Evolutionary conservation across 2,113 vertebrate genomes (phyloP).

Genomic region (Oryctolagus cuniculus): DNA sequence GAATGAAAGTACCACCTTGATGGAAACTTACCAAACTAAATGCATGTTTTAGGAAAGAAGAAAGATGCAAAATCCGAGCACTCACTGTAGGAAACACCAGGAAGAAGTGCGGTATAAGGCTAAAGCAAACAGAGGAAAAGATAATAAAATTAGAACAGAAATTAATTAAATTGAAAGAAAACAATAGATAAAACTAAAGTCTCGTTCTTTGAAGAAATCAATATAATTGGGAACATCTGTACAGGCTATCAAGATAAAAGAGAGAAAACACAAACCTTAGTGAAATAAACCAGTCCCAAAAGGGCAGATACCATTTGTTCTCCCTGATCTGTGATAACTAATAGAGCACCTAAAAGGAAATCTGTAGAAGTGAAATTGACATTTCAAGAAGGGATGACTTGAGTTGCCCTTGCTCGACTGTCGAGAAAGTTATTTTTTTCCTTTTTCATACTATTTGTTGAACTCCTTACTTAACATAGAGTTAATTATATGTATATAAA

Average conservation of each 20-base stretch:
- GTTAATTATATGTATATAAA: too few relatives aligned
- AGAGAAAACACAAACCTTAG: neutral
- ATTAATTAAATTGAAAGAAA: neutral
- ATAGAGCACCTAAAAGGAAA: too few relatives aligned
- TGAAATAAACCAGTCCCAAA: too few relatives aligned
- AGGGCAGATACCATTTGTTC: too few relatives aligned
- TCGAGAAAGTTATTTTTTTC: too few relatives aligned
- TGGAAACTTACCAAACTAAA: neutral
- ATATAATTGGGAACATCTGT: neutral
- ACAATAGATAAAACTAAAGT: neutral
- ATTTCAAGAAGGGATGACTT: too few relatives aligned
- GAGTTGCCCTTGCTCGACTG: too few relatives aligned
- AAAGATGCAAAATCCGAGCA: neutral
- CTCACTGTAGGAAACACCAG: neutral
- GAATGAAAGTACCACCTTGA: neutral
- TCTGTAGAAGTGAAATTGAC: too few relatives aligned
- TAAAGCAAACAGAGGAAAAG: neutral
- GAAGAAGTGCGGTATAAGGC: neutral
- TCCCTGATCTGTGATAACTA: too few relatives aligned
- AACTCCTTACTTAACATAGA: too few relatives aligned
- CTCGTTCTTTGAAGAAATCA: neutral
- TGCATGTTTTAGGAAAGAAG: neutral
- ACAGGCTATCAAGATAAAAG: neutral
- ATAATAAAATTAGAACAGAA: neutral
- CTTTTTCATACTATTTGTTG: too few relatives aligned